Base-by-base conservation (phyloP, 1,140 invertebrate genomes). In the Aphidius gifuensis region DNA sequence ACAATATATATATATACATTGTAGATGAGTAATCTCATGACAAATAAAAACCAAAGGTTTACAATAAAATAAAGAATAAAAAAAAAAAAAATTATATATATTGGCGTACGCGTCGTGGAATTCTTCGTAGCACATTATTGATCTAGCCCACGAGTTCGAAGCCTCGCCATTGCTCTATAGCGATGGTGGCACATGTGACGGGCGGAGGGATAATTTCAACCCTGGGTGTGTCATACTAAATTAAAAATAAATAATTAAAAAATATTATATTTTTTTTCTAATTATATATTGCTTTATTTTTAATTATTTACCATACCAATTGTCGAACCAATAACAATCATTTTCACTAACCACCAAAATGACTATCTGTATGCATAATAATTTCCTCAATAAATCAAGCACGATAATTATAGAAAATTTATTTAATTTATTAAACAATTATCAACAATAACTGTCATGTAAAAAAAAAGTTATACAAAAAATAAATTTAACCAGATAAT, bases 111-210 rank as follows among this genome's bases (percentile, higher is more conserved):
- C 68, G 67, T 71, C 66, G 68, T 69, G 69, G 65, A 73, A 74
- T 72, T 72, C 69, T 73, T 74, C 68, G 62, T 67, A 61, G 69
- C 61, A 66, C 69, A 67, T 75, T 76, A 76, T 78, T 78, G 76
- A 78, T 77, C 73, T 78, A 74, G 71, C 71, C 39, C 70, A 72
- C 64, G 61, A 71, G 64, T 73, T 74, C 69, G 68, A 74, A 71
- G 66, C 68, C 68, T 75, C 71, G 69, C 71, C 71, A 70, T 71
- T 71, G 68, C 69, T 71, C 68, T 68, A 67, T 61, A 61, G 5
- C 49, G 69, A 65, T 68, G 66, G 16, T 74, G 69, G 68, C 66
- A 70, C 68, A 69, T 71, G 66, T 72, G 56, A 16, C 40, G 58
- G 38, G 53, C 42, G 49, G 32, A 58, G 56, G 32, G 47, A 44